Evolutionary conservation across 2,888 invertebrate genomes (phyloP), one percentile per base, ranked within the genome.

Genomic region (Gisinianus flammeolus): DNA sequence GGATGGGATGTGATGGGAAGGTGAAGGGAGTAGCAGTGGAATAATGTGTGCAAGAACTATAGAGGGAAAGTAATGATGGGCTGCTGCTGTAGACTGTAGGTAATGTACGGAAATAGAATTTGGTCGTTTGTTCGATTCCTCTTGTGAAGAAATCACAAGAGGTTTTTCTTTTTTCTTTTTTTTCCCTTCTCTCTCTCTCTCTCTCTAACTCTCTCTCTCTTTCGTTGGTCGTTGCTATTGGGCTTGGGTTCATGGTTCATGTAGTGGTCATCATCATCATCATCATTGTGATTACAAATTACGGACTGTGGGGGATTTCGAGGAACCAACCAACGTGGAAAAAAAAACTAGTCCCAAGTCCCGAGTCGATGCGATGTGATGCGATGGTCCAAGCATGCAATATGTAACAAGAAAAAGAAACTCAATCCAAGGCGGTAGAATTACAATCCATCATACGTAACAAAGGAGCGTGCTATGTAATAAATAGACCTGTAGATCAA

Each of bases 201-300:
- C 19, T 6, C 44, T 44, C 19, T 19, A 44, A 16, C n/a, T n/a
- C n/a, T n/a, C n/a, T n/a, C n/a, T n/a, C n/a, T n/a, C n/a, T n/a
- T n/a, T n/a, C n/a, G n/a, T n/a, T 4, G n/a, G 8, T 4, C 6
- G 16, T 16, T n/a, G 54, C 16, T 16, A 54, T 3, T 4, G 54
- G 54, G 4, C 16, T 54, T 54, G 5, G 62, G 2, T 26, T 24
- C 33, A 31, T 67, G 16, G 67, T 35, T 67, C 67, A 33, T 67
- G 67, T 67, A 67, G 33, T 67, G 67, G 67, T 67, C 67, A 67
- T 67, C 67, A 67, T 67, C 66, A 66, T 58, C 58, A 58, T 58
- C 58, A 58, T 67, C 67, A 67, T 67, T 67, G 33, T 67, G 33
- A 67, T 67, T 67, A 67, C 67, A 67, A 67, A 67, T 67, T 67